Conservation (phyloP, 2,113 vertebrate genomes). For the Cathartes aura region DNA sequence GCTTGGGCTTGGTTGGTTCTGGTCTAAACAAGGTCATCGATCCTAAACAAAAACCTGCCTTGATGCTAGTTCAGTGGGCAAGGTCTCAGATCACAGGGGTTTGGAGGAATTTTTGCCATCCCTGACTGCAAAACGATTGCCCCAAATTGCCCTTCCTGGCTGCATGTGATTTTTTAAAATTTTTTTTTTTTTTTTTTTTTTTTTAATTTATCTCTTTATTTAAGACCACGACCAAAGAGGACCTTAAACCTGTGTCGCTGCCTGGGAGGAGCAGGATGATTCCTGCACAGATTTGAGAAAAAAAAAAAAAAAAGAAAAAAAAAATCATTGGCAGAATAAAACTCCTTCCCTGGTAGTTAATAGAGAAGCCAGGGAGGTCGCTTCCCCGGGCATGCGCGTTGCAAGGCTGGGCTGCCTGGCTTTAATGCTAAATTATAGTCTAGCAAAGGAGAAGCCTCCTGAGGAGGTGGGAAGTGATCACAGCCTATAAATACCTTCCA, state of each 20-base stretch:
- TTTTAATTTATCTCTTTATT: not conserved
- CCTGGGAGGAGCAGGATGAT: not conserved
- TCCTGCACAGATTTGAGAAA: rapidly evolving
- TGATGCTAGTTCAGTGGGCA: not conserved
- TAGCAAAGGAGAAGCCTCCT: conserved; percentile 9
- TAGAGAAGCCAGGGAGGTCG: not conserved
- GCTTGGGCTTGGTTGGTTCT: not conserved
- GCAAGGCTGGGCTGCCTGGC: not conserved
- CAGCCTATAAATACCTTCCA: conserved; percentile 40
- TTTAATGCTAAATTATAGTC: conserved; percentile 1
- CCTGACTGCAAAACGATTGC: not conserved
- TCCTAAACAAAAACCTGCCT: not conserved
- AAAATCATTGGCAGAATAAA: not conserved
- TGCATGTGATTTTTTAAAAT: not conserved
- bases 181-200: too few species aligned
- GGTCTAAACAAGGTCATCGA: not conserved
- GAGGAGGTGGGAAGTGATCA: conserved; percentile 7
- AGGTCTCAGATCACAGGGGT: not conserved
- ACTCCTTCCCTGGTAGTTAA: not conserved
- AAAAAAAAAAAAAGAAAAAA: not conserved
- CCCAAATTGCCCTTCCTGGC: not conserved
- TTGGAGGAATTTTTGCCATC: not conserved
- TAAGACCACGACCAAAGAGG: not conserved
- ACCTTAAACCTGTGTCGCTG: rapidly evolving
- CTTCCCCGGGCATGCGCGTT: not conserved